Base-by-base conservation (phyloP, 2,888 invertebrate genomes). In the Tiliacea aurago region DNA sequence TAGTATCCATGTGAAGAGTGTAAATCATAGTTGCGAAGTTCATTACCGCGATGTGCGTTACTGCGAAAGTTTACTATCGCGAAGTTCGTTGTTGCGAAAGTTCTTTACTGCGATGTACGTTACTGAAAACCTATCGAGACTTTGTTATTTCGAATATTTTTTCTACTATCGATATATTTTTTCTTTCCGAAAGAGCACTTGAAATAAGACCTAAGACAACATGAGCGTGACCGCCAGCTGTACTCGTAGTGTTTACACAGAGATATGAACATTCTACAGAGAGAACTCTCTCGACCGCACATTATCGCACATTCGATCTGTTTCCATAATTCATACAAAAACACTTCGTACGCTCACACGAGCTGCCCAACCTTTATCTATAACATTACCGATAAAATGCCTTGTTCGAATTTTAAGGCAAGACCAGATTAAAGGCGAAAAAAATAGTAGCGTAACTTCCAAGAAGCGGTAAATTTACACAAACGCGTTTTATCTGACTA, bases 281-380 rank as follows among this genome's bases (percentile, higher is more conserved):
- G 15, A n/a, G 33, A 33, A 15, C 18, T 28, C 43, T 23, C 43
- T 43, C 43, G 18, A 28, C 65, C 23, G 33, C n/a, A 69, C 67
- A 68, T 67, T 80, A 70, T 58, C 67, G 13, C 37, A 53, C 63
- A 63, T 64, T 70, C 64, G 23, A 78, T 83, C 61, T 74, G 58
- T 75, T 73, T 81, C 65, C 81, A 81, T 81, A 71, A 83, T 83
- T 83, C 83, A 78, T 75, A 83, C 55, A 78, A 69, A 79, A 81
- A 82, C 68, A 81, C 33, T 70, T 58, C 18, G 59, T 9, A 11
- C 37, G 53, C 33, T 62, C 37, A 37, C 58, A 51, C 33, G 66
- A n/a, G 45, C 63, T 73, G 75, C 56, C 72, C 68, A 69, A 51
- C 59, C 65, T 69, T 69, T 80, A 83, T 81, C 68, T 69, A 43